phyloP scores from a whole-genome alignment of 2,888 invertebrate species.

The Hydropsyche betteni region DNA sequence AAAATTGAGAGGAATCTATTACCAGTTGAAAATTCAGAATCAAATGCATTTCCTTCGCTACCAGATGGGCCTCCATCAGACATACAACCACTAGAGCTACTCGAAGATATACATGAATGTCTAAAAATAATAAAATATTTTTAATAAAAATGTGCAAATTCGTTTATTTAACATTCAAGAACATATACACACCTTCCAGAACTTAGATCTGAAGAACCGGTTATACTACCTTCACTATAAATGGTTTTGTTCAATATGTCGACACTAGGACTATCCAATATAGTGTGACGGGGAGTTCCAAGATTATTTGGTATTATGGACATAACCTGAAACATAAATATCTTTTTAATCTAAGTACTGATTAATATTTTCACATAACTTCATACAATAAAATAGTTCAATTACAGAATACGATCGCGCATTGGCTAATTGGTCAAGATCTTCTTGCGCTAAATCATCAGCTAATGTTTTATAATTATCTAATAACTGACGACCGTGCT shows the following conservation, averaged over 20 bases:
- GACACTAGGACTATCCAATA: conserved; percentile 53
- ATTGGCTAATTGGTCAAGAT: conserved; percentile 81
- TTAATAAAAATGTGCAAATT: background rate
- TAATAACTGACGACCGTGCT: conserved; percentile 82
- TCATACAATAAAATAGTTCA: conserved; percentile 50
- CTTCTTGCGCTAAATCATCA: conserved; percentile 86
- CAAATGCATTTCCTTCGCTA: conserved; percentile 75
- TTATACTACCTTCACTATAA: conserved; percentile 61
- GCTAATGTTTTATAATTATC: conserved; percentile 87
- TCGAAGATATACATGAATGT: conserved; percentile 82
- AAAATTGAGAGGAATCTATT: background rate
- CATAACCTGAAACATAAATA: conserved; percentile 43
- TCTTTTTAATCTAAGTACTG: background rate
- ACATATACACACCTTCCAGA: conserved; percentile 60
- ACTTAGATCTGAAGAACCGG: conserved; percentile 63
- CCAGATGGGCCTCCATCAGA: conserved; percentile 81
- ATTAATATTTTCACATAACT: conserved; percentile 1
- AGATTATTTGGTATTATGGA: conserved; percentile 44
- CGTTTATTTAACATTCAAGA: background rate
- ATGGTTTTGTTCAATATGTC: conserved; percentile 56
- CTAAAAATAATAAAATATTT: conserved; percentile 55
- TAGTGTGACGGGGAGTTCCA: conserved; percentile 53
- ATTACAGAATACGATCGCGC: conserved; percentile 87
- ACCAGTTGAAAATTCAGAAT: conserved; percentile 80
- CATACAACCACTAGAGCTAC: conserved; percentile 86